phyloP scores from a whole-genome alignment of 2,113 vertebrate genomes.

The Natator depressus region DNA sequence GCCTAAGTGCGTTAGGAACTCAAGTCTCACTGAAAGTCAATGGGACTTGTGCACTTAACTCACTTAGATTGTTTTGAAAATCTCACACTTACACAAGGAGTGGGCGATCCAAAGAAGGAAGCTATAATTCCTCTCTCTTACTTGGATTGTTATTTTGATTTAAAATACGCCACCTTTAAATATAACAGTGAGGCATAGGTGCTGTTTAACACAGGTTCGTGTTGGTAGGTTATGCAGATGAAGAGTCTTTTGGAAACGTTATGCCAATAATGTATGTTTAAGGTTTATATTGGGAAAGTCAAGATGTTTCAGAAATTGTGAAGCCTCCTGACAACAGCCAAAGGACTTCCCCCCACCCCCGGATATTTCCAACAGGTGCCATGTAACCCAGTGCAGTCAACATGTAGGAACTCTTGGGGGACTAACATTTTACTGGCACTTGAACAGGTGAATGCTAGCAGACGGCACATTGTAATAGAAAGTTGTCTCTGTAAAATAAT shows the following conservation, averaged over 20 bases:
- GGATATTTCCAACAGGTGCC: neutral
- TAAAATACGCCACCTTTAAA: neutral
- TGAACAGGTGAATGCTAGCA: neutral
- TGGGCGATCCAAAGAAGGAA: neutral
- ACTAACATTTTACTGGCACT: neutral
- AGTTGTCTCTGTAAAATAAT: neutral
- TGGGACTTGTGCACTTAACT: neutral
- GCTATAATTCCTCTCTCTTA: neutral
- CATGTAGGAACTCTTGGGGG: neutral
- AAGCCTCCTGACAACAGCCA: accelerated
- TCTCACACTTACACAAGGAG: neutral
- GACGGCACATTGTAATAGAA: neutral
- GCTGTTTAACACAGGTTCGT: neutral
- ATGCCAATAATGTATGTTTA: accelerated
- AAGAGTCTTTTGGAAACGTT: neutral
- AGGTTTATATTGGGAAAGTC: neutral
- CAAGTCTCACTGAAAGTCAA: neutral
- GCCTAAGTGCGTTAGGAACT: neutral
- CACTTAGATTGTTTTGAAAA: slow-evolving; percentile 4
- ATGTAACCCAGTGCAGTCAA: neutral
- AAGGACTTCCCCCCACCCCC: neutral
- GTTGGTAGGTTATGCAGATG: neutral
- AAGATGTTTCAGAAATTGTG: neutral
- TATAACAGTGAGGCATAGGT: accelerated
- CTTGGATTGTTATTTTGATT: neutral